phyloP scores from a whole-genome alignment of 1,140 invertebrate species.

The Drosophila busckii region DNA sequence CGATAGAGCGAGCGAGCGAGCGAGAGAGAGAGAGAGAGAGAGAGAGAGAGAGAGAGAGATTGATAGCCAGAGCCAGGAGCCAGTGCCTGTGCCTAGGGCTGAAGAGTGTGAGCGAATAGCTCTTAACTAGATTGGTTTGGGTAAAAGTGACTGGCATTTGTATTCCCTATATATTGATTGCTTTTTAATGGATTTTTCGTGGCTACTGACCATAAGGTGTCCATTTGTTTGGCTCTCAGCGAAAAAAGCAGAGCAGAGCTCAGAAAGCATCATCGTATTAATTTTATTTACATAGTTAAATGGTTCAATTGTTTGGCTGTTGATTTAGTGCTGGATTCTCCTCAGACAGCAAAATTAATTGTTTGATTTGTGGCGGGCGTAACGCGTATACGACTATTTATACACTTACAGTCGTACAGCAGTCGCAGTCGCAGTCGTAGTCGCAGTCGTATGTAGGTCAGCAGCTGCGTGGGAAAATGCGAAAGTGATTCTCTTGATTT shows the following conservation, averaged over 20 bases:
- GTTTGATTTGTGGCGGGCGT: constrained; percentile 65
- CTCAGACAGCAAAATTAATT: constrained; percentile 71
- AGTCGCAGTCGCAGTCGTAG: constrained; percentile 3
- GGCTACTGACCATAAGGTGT: constrained; percentile 43
- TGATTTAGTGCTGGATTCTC: constrained; percentile 73
- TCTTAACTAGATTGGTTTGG: constrained; percentile 58
- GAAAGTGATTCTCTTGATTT: constrained; percentile 52
- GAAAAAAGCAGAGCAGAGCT: too few species aligned
- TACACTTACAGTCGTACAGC: background rate
- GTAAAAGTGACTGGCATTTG: constrained; percentile 65
- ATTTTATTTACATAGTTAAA: constrained; percentile 76
- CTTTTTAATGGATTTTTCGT: constrained; percentile 71
- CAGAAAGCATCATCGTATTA: constrained; percentile 41
- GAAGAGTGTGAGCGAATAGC: constrained; percentile 3
- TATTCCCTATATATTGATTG: constrained; percentile 75
- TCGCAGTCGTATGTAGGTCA: constrained; percentile 46
- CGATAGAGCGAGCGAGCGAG: background rate
- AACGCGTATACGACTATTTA: constrained; percentile 7
- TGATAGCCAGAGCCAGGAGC: too few species aligned
- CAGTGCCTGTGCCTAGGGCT: too few species aligned
- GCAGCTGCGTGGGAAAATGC: constrained; percentile 4
- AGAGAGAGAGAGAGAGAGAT: background rate
- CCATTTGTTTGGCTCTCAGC: too few species aligned
- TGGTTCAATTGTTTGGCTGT: constrained; percentile 74
- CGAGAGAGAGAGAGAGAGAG: background rate